phyloP scores from a whole-genome alignment of 2,113 vertebrate species.

The Xiphophorus hellerii region DNA sequence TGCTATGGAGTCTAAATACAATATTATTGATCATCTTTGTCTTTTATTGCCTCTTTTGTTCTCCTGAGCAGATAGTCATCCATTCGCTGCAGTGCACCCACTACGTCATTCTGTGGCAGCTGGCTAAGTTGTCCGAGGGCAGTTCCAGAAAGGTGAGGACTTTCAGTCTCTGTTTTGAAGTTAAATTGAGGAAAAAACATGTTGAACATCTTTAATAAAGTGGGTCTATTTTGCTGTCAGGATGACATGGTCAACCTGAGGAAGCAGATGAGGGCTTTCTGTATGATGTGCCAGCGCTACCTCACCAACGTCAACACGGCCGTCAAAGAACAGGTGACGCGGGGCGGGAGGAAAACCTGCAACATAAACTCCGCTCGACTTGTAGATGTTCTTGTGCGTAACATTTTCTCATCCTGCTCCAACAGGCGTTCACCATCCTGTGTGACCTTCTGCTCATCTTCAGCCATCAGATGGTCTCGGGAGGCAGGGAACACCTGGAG shows the following conservation, averaged over 20 bases:
- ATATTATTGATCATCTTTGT: not conserved
- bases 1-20: too few relatives aligned
- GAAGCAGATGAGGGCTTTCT: conserved; percentile 98
- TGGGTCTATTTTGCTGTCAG: conserved; percentile 65
- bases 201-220: not conserved
- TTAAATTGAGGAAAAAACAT: not conserved
- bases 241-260: conserved; percentile 93
- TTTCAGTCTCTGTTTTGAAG: too few relatives aligned
- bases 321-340: conserved; percentile 95
- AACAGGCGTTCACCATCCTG: conserved; percentile 96
- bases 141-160: conserved; percentile 90
- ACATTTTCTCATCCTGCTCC: not conserved
- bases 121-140: conserved; percentile 95
- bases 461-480: conserved; percentile 98
- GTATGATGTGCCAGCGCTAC: conserved; percentile 98
- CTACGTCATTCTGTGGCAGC: conserved; percentile 97
- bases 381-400: too few relatives aligned
- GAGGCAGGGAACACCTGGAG: conserved; percentile 93
- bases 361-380: not conserved
- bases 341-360: not conserved
- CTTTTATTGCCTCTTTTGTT: not conserved
- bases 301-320: conserved; percentile 97
- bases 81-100: conserved; percentile 98
- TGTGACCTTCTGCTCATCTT: conserved; percentile 98
- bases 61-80: conserved; percentile 90